Percentiles rank a stretch among this genome's conserved stretches.
These are phyloP conservation scores for Candoia aspera DNA, from an alignment of 2,113 vertebrate species.

Conservation along the genomic window DNA sequence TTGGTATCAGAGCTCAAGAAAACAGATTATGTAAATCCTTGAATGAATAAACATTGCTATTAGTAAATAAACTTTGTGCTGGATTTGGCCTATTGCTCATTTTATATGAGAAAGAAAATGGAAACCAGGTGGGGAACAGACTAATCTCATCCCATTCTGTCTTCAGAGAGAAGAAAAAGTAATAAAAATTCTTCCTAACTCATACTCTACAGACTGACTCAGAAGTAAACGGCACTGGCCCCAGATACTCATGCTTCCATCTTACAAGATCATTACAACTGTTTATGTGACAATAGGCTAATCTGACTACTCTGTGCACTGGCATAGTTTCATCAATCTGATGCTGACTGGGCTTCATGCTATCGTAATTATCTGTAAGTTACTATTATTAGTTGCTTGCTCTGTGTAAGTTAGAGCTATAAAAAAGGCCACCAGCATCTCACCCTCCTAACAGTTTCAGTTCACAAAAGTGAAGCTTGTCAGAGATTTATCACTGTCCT, in stretches of 20 bases:
- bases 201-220: background rate
- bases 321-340: background rate
- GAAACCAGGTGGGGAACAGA: background rate
- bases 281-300: background rate
- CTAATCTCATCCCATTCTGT: background rate
- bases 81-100: background rate
- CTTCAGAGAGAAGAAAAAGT: background rate
- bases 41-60: background rate
- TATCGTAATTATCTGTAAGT: slow-evolving; percentile 33
- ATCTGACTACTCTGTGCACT: background rate
- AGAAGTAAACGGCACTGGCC: background rate
- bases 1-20: background rate
- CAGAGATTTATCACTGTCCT: background rate
- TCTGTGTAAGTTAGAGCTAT: slow-evolving; percentile 33
- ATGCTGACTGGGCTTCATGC: background rate
- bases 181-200: background rate
- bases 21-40: background rate
- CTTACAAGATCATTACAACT: background rate
- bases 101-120: background rate
- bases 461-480: background rate
- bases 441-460: background rate
- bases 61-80: background rate
- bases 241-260: background rate
- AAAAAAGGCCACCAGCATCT: background rate
- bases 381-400: slow-evolving; percentile 60